Evolutionary conservation across 2,797 vertebrate species (phyloP).

Genomic region (Crypturellus tataupa): DNA sequence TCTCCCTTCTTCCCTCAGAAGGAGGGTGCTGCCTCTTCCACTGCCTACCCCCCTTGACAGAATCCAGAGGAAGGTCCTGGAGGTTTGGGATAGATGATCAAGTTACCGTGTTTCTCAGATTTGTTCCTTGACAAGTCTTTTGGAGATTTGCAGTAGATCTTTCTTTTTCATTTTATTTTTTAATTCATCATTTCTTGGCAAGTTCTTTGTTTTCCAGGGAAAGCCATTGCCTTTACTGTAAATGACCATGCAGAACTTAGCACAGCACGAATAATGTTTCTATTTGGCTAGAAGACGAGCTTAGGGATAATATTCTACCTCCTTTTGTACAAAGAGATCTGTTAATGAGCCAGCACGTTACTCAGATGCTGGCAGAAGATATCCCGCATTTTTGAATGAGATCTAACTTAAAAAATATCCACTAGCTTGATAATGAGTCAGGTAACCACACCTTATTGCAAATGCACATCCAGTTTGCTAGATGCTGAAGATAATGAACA

Average conservation of each 20-base stretch:
- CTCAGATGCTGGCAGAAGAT: conserved; percentile 59
- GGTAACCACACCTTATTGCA: not conserved
- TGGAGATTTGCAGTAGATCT: not conserved
- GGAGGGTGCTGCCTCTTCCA: not conserved
- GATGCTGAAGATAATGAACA: not conserved
- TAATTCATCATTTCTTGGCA: conserved; percentile 48
- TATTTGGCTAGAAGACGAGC: conserved; percentile 66
- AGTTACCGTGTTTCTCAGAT: conserved; percentile 17
- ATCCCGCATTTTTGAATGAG: conserved; percentile 14
- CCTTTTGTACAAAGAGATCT: conserved; percentile 55
- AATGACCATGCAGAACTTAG: conserved; percentile 70
- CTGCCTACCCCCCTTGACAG: not conserved
- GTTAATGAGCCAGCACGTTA: conserved; percentile 63
- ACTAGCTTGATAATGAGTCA: conserved; percentile 8
- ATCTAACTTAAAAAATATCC: conserved; percentile 36
- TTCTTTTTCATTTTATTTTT: not conserved
- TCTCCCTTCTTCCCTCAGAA: fast-evolving
- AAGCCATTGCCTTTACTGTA: conserved; percentile 71
- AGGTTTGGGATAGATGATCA: not conserved
- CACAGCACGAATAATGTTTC: conserved; percentile 62
- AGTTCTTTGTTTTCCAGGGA: conserved; percentile 64
- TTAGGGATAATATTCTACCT: conserved; percentile 66
- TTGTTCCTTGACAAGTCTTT: conserved; percentile 35
- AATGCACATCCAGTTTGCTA: not conserved
- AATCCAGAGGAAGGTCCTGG: not conserved